Evolutionary conservation across 1,140 invertebrate genomes (phyloP).

Genomic region (Rhagoletis zephyria): DNA sequence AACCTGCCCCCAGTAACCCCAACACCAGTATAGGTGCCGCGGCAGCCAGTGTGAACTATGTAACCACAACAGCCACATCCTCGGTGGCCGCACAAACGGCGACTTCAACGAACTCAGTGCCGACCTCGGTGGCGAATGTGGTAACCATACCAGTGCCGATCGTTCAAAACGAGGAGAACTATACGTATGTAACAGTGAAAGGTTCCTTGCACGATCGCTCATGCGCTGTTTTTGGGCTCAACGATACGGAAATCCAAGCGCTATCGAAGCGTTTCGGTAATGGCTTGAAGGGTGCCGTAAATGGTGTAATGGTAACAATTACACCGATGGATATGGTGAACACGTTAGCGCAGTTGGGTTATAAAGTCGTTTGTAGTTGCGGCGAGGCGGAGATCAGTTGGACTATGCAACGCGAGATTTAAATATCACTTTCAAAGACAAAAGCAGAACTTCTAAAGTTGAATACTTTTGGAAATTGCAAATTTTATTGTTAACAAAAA

Average conservation of each 20-base stretch:
- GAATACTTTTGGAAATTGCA: neutral
- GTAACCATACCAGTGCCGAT: conserved; percentile 71
- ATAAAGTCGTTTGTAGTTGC: conserved; percentile 83
- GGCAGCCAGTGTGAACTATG: neutral
- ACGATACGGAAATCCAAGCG: conserved; percentile 79
- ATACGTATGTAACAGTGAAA: conserved; percentile 83
- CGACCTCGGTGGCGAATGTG: conserved; percentile 63
- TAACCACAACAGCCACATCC: neutral
- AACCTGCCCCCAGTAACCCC: neutral
- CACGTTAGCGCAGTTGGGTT: conserved; percentile 82
- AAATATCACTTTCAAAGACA: conserved; percentile 60
- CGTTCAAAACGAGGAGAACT: conserved; percentile 74
- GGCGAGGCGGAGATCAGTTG: conserved; percentile 86
- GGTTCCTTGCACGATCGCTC: conserved; percentile 83
- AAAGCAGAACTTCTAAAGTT: conserved; percentile 18
- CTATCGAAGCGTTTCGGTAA: conserved; percentile 80
- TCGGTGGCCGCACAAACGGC: conserved; percentile 55
- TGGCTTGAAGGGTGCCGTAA: conserved; percentile 77
- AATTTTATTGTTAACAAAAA: conserved; percentile 44
- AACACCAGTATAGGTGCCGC: neutral
- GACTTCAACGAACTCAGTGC: conserved; percentile 59
- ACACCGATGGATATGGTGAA: conserved; percentile 81
- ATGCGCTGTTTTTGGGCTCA: conserved; percentile 83
- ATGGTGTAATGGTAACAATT: conserved; percentile 81
- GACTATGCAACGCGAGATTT: conserved; percentile 84